Evolutionary conservation across 2,113 vertebrate species (phyloP), one percentile per base, ranked within the genome.

Genomic region (Cyprinodon brontotheroides): DNA sequence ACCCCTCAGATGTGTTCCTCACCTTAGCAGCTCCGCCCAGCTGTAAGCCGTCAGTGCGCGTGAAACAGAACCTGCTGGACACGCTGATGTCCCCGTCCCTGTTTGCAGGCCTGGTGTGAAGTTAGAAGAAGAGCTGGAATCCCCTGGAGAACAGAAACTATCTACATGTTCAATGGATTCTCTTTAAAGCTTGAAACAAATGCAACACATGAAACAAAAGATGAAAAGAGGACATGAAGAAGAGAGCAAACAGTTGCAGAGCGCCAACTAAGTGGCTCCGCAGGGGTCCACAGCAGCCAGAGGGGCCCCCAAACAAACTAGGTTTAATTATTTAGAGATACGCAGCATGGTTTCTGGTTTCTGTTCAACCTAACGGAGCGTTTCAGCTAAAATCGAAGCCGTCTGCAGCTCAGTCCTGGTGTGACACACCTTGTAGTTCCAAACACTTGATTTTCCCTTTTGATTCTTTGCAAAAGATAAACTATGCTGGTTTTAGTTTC

Each of bases 101-200:
- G 74, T 87, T 83, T 3, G 79, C 78, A 15, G 86, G 88, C 20
- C 84, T 92, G 72, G 79, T 63, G 45, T 90, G 74, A 89, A 2
- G 1, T 20, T 1, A 0, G 50, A 20, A 20, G 15, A 14, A 14
- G 47, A 5, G 4, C 15, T 2, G 15, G 48, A 17, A 7, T 20
- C 17, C 15, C 17, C 3, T 7, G 50, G 7, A n/a, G 47, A 50
- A 50, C 50, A 53, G 14, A 53, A 20, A 15, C 50, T 53, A 14
- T 75, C 65, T 62, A 65, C 50, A 77, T 63, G 40, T 68, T 45
- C 72, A 61, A 73, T 57, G 37, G 5, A 84, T 75, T 74, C 77
- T 10, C 75, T 86, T 83, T 86, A 78, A 86, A 81, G 78, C 36
- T 65, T 40, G 74, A 66, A 83, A 79, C 65, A n/a, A 78, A 36